phyloP scores from a whole-genome alignment of 2,888 invertebrate species.

The Brenthis hecate region DNA sequence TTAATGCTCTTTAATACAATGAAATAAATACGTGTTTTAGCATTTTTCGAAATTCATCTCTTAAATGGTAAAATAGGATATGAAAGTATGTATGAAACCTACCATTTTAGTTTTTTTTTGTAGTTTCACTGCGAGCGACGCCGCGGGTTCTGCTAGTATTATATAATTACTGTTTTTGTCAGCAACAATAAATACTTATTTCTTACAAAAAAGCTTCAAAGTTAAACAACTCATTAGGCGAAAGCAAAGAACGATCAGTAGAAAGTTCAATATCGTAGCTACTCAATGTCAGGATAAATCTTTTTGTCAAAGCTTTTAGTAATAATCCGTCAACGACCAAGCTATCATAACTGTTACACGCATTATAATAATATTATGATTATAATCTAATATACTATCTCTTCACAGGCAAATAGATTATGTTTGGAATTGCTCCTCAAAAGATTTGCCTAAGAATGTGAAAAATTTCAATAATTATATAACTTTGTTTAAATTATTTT shows the following conservation, averaged over 20 bases:
- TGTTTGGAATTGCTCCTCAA: too few relatives aligned
- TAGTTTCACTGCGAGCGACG: too few relatives aligned
- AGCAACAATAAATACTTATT: background rate
- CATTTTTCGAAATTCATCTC: too few relatives aligned
- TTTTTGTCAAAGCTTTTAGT: slow-evolving; percentile 11
- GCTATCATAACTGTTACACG: slow-evolving; percentile 6
- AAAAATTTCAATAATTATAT: background rate
- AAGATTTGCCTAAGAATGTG: background rate
- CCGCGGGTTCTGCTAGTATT: too few relatives aligned
- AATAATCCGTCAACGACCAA: slow-evolving; percentile 10
- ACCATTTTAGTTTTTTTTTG: too few relatives aligned
- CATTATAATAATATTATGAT: slow-evolving; percentile 11
- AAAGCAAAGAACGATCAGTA: slow-evolving; percentile 1
- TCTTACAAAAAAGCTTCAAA: background rate
- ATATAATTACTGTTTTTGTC: too few relatives aligned
- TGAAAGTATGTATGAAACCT: too few relatives aligned
- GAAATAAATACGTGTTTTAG: too few relatives aligned
- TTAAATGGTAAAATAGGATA: too few relatives aligned
- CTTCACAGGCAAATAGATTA: too few relatives aligned
- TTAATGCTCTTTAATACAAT: too few relatives aligned
- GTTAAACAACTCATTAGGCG: background rate
- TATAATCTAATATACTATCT: background rate
- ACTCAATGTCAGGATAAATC: slow-evolving; percentile 1
- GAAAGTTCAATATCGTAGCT: slow-evolving; percentile 7
- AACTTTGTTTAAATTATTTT: too few relatives aligned